These are phyloP conservation scores for Phrynocephalus vlangalii DNA, from an alignment of 2,797 vertebrate genomes.

Conservation along the genomic window DNA sequence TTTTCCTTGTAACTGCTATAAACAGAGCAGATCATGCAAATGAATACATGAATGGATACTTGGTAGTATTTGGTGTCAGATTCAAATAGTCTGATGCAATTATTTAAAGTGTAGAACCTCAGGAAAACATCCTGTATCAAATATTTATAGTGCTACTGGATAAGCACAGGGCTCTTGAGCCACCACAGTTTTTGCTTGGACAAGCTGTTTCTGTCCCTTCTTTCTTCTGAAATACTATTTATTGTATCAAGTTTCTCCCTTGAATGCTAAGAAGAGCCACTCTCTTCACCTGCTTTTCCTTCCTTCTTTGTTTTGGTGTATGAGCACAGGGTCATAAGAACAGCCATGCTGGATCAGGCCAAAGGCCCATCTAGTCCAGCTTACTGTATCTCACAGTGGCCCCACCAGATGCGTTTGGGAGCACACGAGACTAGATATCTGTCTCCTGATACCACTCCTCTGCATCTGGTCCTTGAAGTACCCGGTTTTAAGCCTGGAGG, in stretches of 20 bases:
- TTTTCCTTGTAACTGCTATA: background rate
- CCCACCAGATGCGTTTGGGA: too few relatives aligned
- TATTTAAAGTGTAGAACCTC: background rate
- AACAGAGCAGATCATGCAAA: background rate
- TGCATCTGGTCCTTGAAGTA: too few relatives aligned
- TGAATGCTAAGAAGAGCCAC: background rate
- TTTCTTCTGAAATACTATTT: background rate
- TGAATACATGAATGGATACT: background rate
- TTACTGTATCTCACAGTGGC: too few relatives aligned
- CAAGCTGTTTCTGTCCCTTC: background rate
- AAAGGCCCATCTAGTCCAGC: too few relatives aligned
- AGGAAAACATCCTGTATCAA: background rate
- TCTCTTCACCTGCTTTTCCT: background rate
- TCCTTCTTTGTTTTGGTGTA: background rate
- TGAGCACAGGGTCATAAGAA: background rate
- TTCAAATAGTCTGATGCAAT: background rate
- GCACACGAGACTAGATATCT: too few relatives aligned
- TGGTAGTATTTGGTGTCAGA: background rate
- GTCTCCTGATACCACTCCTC: too few relatives aligned
- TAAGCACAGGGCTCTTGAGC: background rate
- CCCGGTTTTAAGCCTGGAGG: too few relatives aligned
- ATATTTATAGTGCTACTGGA: background rate
- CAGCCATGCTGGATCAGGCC: too few relatives aligned
- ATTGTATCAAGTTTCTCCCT: background rate
- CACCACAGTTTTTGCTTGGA: background rate